A percentile compares a stretch with the other conserved stretches of the same genome.
These are phyloP conservation scores for Spondyliosoma cantharus DNA, from an alignment of 2,797 vertebrate species.

Conservation along the genomic window DNA sequence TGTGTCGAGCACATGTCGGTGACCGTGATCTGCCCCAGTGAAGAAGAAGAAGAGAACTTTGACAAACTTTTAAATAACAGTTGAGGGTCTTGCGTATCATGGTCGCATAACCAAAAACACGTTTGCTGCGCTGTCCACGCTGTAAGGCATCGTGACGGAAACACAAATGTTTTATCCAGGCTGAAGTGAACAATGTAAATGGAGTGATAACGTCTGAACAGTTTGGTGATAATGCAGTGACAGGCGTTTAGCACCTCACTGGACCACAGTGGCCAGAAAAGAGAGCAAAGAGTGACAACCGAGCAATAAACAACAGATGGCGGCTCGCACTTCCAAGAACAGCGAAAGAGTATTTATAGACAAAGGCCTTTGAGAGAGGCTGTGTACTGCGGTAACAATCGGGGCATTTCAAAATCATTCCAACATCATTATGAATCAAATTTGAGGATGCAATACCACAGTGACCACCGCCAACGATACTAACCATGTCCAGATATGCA, in stretches of 20 bases:
- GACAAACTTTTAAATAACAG: conserved; percentile 42
- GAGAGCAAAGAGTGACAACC: conserved; percentile 59
- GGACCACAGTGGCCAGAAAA: conserved; percentile 45
- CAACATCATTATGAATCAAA: conserved; percentile 23
- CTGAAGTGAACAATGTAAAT: conserved; percentile 1
- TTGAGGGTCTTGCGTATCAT: conserved; percentile 6
- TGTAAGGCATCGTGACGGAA: background rate
- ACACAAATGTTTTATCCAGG: background rate
- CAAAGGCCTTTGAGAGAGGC: conserved; percentile 26
- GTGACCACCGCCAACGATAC: background rate
- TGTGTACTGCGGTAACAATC: conserved; percentile 22
- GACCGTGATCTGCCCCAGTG: conserved; percentile 14
- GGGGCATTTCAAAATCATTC: conserved; percentile 42
- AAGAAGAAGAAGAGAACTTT: conserved; percentile 27
- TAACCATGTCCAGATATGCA: conserved; percentile 9
- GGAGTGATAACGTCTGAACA: conserved; percentile 25
- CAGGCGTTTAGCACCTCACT: conserved; percentile 45
- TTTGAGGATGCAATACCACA: conserved; percentile 14
- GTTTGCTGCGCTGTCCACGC: background rate
- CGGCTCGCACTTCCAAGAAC: conserved; percentile 55
- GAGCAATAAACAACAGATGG: conserved; percentile 72
- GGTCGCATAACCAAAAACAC: conserved; percentile 31
- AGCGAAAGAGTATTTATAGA: conserved; percentile 60
- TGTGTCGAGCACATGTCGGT: conserved; percentile 72
- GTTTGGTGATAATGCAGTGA: conserved; percentile 54